Conservation (phyloP, 2,888 invertebrate species). For the Zhuqinia jingwanae region DNA sequence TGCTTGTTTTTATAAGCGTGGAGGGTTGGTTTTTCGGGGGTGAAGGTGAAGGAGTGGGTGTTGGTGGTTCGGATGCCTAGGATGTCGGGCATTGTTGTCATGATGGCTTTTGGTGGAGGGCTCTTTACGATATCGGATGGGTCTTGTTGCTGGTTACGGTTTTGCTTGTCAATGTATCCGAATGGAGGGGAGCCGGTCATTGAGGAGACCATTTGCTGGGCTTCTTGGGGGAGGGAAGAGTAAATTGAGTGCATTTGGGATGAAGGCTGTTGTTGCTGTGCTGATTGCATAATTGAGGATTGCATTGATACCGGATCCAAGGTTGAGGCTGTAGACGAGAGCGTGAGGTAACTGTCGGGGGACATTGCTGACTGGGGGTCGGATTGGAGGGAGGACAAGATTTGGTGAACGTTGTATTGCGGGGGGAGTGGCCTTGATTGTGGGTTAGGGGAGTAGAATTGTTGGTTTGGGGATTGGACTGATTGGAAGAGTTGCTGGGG, state of each 20-base stretch:
- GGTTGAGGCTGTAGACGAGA: not conserved
- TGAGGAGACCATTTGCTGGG: not conserved
- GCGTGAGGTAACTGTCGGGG: not conserved
- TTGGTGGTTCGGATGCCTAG: not conserved
- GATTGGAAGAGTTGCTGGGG: not conserved
- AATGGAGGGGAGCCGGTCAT: conserved; percentile 10
- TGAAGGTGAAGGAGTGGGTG: not conserved
- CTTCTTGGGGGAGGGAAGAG: not conserved
- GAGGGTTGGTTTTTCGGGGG: not conserved
- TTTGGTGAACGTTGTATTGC: not conserved
- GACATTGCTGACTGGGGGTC: not conserved
- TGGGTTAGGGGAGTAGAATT: not conserved
- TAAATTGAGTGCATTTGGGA: not conserved
- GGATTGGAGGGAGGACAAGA: not conserved
- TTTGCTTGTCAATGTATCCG: conserved; percentile 22
- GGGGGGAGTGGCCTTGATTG: not conserved
- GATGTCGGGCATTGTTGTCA: conserved; percentile 48
- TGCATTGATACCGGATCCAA: too few relatives aligned
- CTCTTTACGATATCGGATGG: conserved; percentile 13
- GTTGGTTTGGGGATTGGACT: not conserved
- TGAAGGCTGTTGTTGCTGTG: not conserved
- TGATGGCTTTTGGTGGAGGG: conserved; percentile 58
- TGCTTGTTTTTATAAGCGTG: not conserved
- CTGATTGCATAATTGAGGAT: too few relatives aligned
- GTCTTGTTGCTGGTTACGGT: not conserved